phyloP scores from a whole-genome alignment of 2,113 vertebrate species.

The Tauraco erythrolophus region DNA sequence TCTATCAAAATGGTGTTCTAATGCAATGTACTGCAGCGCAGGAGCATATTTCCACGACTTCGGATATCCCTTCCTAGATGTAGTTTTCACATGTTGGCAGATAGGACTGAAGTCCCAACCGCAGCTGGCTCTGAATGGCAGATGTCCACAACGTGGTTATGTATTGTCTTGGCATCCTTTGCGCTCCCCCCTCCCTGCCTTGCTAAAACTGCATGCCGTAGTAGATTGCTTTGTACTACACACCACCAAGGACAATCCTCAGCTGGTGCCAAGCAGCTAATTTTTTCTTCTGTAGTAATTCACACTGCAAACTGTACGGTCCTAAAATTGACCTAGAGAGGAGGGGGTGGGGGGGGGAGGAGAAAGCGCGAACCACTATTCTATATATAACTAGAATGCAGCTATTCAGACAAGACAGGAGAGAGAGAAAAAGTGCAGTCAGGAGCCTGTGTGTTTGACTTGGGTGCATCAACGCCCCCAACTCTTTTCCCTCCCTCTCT shows the following conservation, averaged over 20 bases:
- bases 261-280: neutral
- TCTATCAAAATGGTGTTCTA: neutral
- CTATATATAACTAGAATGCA: neutral
- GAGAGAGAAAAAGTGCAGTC: neutral
- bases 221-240: neutral
- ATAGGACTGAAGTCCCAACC: neutral
- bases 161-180: neutral
- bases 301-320: neutral
- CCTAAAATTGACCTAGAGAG: neutral
- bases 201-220: neutral
- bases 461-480: neutral
- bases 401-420: neutral
- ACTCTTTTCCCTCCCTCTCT: neutral
- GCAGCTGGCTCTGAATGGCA: conserved; percentile 11
- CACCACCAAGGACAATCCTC: neutral
- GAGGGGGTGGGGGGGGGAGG: too few relatives aligned
- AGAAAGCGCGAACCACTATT: neutral
- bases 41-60: neutral
- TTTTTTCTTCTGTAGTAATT: neutral
- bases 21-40: neutral
- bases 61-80: neutral
- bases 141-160: neutral
- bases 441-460: neutral
- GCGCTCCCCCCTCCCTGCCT: neutral
- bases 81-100: neutral